Conservation (phyloP, 2,797 vertebrate species). For the Sylvia borin region DNA sequence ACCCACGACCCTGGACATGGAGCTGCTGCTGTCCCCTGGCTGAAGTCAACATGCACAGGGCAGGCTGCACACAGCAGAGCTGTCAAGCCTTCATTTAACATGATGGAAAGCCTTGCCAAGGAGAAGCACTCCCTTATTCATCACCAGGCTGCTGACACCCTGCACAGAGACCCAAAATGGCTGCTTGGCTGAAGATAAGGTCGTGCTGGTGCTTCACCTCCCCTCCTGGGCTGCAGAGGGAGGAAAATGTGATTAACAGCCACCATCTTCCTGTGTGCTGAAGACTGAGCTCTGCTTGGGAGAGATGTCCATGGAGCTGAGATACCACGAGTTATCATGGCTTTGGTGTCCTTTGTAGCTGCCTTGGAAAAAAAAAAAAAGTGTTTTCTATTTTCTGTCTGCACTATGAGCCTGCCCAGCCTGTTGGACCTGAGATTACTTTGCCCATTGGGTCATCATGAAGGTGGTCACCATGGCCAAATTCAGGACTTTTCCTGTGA, state of each 20-base stretch:
- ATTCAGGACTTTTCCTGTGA: neutral
- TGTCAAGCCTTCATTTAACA: constrained; percentile 41
- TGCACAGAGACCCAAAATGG: neutral
- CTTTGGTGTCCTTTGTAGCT: neutral
- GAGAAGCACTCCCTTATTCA: constrained; percentile 36
- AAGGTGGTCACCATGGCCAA: too few species aligned
- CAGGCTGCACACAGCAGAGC: neutral
- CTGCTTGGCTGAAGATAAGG: neutral
- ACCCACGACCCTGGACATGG: neutral
- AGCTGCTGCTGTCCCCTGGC: neutral
- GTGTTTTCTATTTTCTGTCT: neutral
- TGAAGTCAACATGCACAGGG: neutral
- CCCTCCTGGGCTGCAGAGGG: neutral
- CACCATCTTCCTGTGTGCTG: neutral
- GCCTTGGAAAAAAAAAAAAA: neutral
- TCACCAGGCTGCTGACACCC: neutral
- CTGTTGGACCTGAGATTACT: neutral
- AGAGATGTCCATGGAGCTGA: rapidly evolving
- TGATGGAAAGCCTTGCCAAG: constrained; percentile 49
- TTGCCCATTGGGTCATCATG: neutral
- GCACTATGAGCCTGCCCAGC: neutral
- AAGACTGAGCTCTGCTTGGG: neutral
- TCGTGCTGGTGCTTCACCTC: constrained; percentile 18
- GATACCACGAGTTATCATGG: neutral
- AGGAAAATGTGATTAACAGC: neutral